Evolutionary conservation across 2,888 invertebrate species (phyloP).

Genomic region (Drosophila antonietae): DNA sequence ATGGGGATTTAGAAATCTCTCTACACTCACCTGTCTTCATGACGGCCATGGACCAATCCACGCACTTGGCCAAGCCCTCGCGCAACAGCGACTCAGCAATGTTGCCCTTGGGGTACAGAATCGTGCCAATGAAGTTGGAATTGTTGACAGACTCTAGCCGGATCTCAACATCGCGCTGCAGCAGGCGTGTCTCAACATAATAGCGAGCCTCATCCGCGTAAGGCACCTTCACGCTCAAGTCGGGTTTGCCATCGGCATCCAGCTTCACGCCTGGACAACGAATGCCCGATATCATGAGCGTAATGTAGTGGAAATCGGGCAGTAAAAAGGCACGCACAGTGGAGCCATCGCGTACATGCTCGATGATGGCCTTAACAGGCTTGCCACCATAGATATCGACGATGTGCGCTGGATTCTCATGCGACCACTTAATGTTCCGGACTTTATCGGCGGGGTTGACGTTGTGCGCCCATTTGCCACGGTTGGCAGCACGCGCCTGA

Average conservation of each 20-base stretch:
- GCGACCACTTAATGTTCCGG: slow-evolving; percentile 94
- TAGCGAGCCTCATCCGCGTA: slow-evolving; percentile 96
- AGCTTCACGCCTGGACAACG: slow-evolving; percentile 93
- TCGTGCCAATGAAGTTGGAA: slow-evolving; percentile 96
- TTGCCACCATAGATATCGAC: slow-evolving; percentile 94
- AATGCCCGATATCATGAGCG: slow-evolving; percentile 98
- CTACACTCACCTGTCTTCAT: slow-evolving; percentile 87
- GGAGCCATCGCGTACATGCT: slow-evolving; percentile 98
- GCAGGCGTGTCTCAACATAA: slow-evolving; percentile 95
- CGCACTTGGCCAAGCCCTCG: slow-evolving; percentile 97
- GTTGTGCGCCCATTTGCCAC: slow-evolving; percentile 90
- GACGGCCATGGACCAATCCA: slow-evolving; percentile 95
- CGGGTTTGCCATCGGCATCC: slow-evolving; percentile 89
- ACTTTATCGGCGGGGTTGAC: slow-evolving; percentile 88
- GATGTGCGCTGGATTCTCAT: slow-evolving; percentile 93
- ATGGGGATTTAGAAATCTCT: too few relatives aligned
- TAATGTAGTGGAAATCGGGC: slow-evolving; percentile 96
- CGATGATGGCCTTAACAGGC: slow-evolving; percentile 96
- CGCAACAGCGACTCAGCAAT: slow-evolving; percentile 96
- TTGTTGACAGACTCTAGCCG: slow-evolving; percentile 96
- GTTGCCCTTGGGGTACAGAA: slow-evolving; percentile 95
- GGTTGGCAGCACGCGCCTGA: slow-evolving; percentile 93
- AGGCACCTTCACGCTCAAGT: slow-evolving; percentile 88
- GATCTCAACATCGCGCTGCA: slow-evolving; percentile 96
- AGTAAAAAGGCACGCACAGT: slow-evolving; percentile 96